Percentiles rank a stretch among this genome's conserved stretches.
Conservation (phyloP, 2,888 invertebrate genomes). For the Dynastes tityus region DNA sequence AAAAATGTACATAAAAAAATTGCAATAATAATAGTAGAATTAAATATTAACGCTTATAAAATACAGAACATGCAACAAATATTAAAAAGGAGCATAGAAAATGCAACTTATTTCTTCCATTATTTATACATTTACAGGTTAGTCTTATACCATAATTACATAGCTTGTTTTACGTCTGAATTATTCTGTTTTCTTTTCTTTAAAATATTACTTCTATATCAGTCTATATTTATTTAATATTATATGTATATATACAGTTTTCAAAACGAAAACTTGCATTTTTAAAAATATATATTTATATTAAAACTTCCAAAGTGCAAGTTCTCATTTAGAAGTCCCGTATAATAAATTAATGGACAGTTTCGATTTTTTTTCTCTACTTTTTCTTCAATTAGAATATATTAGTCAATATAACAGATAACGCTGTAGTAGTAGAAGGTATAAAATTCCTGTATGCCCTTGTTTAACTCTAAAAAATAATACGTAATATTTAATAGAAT, state of each 20-base stretch:
- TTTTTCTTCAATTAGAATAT: too few species aligned
- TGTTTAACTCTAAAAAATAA: too few species aligned
- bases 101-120: conserved; percentile 10
- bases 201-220: conserved; percentile 26
- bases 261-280: conserved; percentile 33
- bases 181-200: not conserved
- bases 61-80: not conserved
- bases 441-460: too few species aligned
- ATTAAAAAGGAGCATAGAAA: not conserved
- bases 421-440: too few species aligned
- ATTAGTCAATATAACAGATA: too few species aligned
- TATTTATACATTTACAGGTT: conserved; percentile 21
- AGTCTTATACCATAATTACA: not conserved
- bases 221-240: conserved; percentile 30
- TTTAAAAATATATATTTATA: not conserved
- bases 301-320: not conserved
- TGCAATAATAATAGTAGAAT: conserved; percentile 36
- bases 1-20: conserved; percentile 53
- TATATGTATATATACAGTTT: conserved; percentile 24
- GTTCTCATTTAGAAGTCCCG: too few species aligned
- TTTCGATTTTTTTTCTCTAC: too few species aligned
- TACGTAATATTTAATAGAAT: too few species aligned
- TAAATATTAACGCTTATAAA: conserved; percentile 1
- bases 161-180: not conserved
- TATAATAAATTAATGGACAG: too few species aligned